Evolutionary conservation across 2,113 vertebrate genomes (phyloP), one percentile per base, ranked within the genome.

Genomic region (Propithecus coquereli): DNA sequence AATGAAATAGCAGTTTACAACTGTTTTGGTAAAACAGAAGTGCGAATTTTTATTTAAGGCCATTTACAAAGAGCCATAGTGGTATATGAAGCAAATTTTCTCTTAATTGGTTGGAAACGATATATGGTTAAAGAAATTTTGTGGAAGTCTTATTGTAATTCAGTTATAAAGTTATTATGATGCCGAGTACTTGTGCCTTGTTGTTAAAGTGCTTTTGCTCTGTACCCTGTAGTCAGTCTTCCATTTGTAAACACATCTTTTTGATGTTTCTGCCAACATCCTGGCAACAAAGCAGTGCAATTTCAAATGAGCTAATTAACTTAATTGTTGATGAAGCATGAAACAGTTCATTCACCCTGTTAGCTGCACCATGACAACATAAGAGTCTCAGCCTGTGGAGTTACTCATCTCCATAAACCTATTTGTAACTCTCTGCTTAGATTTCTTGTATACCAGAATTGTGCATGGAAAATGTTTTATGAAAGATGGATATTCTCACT

Each of bases 291-390:
- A 99, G 99, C 99, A 99, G 99, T 98, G 99, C 99, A 99, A 99
- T 99, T 99, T 99, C 99, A 99, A 99, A 99, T 99, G 99, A 99
- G 99, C 99, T 99, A 99, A 99, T 99, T 99, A 99, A 99, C 99
- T 99, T 99, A 99, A 99, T 99, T 99, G 99, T 99, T 99, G 99
- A 99, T 99, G 99, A 99, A 99, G 99, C 99, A 99, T 99, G 99
- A 99, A 99, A 98, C 99, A 99, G 99, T 99, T 99, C 99, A 99
- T 99, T 99, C 99, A 99, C 99, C 99, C 99, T 98, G 99, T 99
- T 99, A 99, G 99, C 99, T 99, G 99, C 99, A 99, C 99, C 99
- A 99, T 99, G 99, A 99, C 99, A 99, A 99, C 99, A 98, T 98
- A 98, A 99, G 99, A 99, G 99, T 98, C 98, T 99, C 98, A 98